Evolutionary conservation across 2,888 invertebrate genomes (phyloP).

Genomic region (Argynnis bischoffii): DNA sequence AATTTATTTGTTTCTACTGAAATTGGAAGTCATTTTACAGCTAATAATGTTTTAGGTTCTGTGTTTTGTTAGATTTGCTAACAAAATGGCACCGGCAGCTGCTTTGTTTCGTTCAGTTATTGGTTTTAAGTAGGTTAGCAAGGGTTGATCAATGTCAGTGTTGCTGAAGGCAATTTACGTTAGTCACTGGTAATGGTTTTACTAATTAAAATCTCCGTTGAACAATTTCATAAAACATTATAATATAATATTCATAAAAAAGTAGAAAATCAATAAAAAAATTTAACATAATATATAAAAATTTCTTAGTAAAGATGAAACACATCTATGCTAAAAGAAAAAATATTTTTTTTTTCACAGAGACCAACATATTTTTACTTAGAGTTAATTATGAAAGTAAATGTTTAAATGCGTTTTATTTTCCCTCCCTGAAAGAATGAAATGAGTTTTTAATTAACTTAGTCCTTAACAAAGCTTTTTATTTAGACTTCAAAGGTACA

Average conservation of each 20-base stretch:
- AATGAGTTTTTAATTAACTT: conserved; percentile 1
- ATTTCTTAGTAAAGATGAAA: background rate
- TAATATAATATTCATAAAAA: too few relatives aligned
- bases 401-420: conserved; percentile 7
- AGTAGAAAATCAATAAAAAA: background rate
- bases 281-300: background rate
- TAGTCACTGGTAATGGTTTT: conserved; percentile 9
- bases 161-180: conserved; percentile 16
- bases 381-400: conserved; percentile 6
- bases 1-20: conserved; percentile 36
- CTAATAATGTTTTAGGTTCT: conserved; percentile 27
- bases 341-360: too few relatives aligned
- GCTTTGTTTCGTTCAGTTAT: conserved; percentile 23
- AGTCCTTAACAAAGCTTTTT: background rate
- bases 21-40: conserved; percentile 31
- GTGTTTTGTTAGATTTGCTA: conserved; percentile 23
- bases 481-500: background rate
- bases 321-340: background rate
- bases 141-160: conserved; percentile 18
- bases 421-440: background rate
- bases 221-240: background rate
- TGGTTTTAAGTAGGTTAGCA: conserved; percentile 21
- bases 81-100: conserved; percentile 13
- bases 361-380: too few relatives aligned
- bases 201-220: conserved; percentile 12